Evolutionary conservation across 2,888 invertebrate species (phyloP).

Genomic region (Boloria euphrosyne): DNA sequence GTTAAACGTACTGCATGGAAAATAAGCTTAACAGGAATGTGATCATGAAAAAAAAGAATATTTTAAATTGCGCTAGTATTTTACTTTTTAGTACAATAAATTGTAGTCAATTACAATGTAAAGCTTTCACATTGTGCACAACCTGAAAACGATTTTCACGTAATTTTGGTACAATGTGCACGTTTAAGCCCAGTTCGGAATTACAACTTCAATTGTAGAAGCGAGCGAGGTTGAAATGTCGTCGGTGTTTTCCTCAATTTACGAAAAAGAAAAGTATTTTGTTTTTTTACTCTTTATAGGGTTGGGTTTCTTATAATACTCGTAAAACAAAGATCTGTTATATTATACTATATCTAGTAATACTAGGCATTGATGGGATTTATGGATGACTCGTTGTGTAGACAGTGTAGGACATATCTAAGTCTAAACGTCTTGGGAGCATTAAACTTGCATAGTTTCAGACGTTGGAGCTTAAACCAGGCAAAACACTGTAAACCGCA

Average conservation of each 20-base stretch:
- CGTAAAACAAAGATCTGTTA: no score
- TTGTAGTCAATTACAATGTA: constrained; percentile 19
- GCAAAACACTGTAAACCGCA: constrained; percentile 45
- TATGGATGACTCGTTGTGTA: constrained; percentile 1
- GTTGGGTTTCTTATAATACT: constrained; percentile 40
- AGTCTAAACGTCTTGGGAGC: constrained; percentile 51
- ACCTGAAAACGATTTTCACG: constrained; percentile 24
- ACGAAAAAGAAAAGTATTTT: constrained; percentile 57
- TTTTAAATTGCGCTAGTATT: background rate
- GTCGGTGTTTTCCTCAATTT: constrained; percentile 66
- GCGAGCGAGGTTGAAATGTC: constrained; percentile 49
- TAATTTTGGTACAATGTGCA: constrained; percentile 16
- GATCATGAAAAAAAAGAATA: no score
- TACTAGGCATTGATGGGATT: background rate
- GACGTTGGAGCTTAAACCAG: constrained; percentile 26
- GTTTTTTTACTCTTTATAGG: constrained; percentile 56
- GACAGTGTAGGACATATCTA: background rate
- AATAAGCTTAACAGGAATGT: no score
- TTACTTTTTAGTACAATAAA: constrained; percentile 14
- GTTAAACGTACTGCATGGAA: no score
- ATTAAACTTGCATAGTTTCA: constrained; percentile 34
- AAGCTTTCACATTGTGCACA: constrained; percentile 12
- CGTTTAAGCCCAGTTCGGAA: constrained; percentile 19
- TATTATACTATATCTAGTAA: no score
- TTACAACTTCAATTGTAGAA: constrained; percentile 28